phyloP scores from a whole-genome alignment of 1,140 invertebrate genomes.

The Tribolium madens region DNA sequence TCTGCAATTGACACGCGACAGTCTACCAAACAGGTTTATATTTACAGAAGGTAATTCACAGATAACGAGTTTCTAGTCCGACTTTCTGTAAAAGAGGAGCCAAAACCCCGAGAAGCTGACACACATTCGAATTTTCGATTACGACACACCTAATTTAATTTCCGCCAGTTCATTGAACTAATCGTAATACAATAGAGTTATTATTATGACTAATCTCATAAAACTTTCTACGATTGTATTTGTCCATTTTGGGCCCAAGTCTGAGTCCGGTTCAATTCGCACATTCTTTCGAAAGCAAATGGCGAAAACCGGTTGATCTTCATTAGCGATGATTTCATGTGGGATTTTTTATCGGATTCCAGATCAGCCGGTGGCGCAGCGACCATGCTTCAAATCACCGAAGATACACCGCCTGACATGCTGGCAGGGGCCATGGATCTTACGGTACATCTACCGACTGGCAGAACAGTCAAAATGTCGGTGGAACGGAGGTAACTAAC shows the following conservation, averaged over 20 bases:
- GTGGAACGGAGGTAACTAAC: constrained; percentile 77
- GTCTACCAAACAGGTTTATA: constrained; percentile 21
- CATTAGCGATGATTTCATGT: constrained; percentile 21
- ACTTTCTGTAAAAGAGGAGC: not conserved
- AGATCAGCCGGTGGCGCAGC: constrained; percentile 58
- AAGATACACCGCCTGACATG: constrained; percentile 81
- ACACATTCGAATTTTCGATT: not conserved
- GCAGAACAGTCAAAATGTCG: constrained; percentile 73
- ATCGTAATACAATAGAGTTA: not conserved
- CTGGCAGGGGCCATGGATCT: constrained; percentile 82
- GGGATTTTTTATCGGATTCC: constrained; percentile 44
- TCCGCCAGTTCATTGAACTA: constrained; percentile 19
- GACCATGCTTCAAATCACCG: constrained; percentile 75
- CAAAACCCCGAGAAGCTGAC: not conserved
- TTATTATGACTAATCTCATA: constrained; percentile 22
- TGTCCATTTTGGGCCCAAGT: not conserved
- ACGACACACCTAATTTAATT: constrained; percentile 3
- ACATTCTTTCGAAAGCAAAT: constrained; percentile 5
- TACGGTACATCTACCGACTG: constrained; percentile 75
- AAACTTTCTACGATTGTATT: constrained; percentile 23
- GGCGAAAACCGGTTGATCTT: constrained; percentile 5
- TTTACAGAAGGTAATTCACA: constrained; percentile 35
- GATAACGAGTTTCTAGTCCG: constrained; percentile 5
- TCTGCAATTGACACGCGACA: constrained; percentile 15
- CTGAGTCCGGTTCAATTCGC: not conserved